Evolutionary conservation across 2,888 invertebrate genomes (phyloP), one percentile per base, ranked within the genome.

Genomic region (Nineta flava): DNA sequence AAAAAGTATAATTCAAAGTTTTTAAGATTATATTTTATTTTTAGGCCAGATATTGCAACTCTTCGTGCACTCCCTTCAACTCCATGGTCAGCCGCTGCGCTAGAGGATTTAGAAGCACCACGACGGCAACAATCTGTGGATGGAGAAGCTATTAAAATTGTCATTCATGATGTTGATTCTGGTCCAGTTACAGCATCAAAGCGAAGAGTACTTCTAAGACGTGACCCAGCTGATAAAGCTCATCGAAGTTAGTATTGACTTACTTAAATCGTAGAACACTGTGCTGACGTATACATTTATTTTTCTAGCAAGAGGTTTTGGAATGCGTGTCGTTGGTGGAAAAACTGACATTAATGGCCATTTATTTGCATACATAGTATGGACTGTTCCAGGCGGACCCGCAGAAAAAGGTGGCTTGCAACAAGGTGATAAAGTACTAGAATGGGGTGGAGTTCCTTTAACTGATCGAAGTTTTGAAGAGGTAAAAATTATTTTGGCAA

Each of bases 391-490:
- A 10, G 88, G 90, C 43, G 93, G 94, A 31, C 87, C 91, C 21
- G 94, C 94, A 1, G 90, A 92, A 65, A 81, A 88, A 62, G 87
- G 83, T 47, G 90, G 90, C 48, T 74, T 94, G 54, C 82, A 84
- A 61, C 87, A 87, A 65, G 93, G 92, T 59, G 88, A 91, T 68
- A 88, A 87, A 54, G 87, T 95, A 49, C 69, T 94, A 53, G 91
- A 93, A 66, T 94, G 94, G 92, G 83, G 86, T 54, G 90, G 92
- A 0, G 81, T 91, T 52, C 83, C 87, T 0, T 72, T 95, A 52
- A 84, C 86, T 46, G 92, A 93, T 70, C 83, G 90, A 57, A 92
- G 88, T 56, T 94, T 92, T 64, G 94, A 95, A 65, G 93, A 94
- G 65, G 48, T 48, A 40, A 32, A 10, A n/a, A n/a, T n/a, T 9